Conservation (phyloP, 2,888 invertebrate species). For the Euplagia quadripunctaria region DNA sequence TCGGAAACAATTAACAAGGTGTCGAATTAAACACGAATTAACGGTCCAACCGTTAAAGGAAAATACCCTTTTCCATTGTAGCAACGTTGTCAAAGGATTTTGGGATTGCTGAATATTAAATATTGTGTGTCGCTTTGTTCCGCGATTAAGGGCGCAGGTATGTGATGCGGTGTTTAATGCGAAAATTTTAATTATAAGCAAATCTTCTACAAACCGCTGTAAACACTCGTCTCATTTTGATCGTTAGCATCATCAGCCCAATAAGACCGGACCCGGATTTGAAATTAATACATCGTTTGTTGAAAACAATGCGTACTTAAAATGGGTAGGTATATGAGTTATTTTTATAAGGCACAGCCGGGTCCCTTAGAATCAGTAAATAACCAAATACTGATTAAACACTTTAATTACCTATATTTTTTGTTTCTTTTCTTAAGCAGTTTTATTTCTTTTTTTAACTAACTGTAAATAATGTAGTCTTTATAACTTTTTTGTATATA, state of each 20-base stretch:
- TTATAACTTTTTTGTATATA: not conserved
- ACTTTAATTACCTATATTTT: not conserved
- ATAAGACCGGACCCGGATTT: slow-evolving; percentile 6
- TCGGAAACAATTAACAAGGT: slow-evolving; percentile 87
- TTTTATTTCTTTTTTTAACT: too few relatives aligned
- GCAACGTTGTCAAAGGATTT: slow-evolving; percentile 83
- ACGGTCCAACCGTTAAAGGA: slow-evolving; percentile 84
- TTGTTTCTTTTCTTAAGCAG: too few relatives aligned
- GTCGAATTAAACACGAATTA: slow-evolving; percentile 88
- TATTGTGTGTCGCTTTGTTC: slow-evolving; percentile 83
- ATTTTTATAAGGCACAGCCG: not conserved
- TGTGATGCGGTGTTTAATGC: slow-evolving; percentile 64
- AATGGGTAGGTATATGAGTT: not conserved
- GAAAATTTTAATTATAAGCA: slow-evolving; percentile 68
- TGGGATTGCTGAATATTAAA: slow-evolving; percentile 85
- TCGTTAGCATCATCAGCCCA: slow-evolving; percentile 24
- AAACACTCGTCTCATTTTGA: slow-evolving; percentile 38
- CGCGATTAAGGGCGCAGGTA: slow-evolving; percentile 74
- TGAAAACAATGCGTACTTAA: slow-evolving; percentile 4
- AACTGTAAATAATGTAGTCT: too few relatives aligned
- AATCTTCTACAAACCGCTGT: slow-evolving; percentile 46
- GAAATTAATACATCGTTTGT: slow-evolving; percentile 9
- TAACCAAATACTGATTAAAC: not conserved
- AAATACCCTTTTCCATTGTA: slow-evolving; percentile 86
- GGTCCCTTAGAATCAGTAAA: not conserved